These are phyloP conservation scores for Carettochelys insculpta DNA, from an alignment of 2,113 vertebrate species.

Conservation along the genomic window DNA sequence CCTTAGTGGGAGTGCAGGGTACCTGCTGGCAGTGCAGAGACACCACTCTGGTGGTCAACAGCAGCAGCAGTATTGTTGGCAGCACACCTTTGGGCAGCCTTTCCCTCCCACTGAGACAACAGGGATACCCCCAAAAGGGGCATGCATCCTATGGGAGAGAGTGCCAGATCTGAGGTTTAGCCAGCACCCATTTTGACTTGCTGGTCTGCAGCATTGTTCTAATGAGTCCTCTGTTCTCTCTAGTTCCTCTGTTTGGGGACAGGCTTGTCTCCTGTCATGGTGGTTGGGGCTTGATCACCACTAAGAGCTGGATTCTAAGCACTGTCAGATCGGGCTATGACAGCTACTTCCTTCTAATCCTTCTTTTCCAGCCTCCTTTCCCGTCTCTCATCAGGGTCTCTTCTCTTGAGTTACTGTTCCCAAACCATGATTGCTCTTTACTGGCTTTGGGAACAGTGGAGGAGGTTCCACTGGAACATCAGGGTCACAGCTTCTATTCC, in stretches of 20 bases:
- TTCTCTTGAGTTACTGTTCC: background rate
- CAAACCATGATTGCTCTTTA: background rate
- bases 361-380: background rate
- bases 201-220: background rate
- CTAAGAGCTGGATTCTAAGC: background rate
- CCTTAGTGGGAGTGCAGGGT: background rate
- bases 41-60: too few species aligned
- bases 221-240: background rate
- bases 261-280: background rate
- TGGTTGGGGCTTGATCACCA: background rate
- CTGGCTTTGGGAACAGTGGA: background rate
- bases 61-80: background rate
- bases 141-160: background rate
- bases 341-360: background rate
- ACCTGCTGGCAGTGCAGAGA: too few species aligned
- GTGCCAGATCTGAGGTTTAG: background rate
- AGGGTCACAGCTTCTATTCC: background rate
- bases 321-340: background rate
- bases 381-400: background rate
- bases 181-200: background rate
- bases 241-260: background rate
- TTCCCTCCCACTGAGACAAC: background rate
- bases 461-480: background rate
- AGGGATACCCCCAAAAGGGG: background rate
- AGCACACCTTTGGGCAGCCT: background rate